A percentile compares a stretch with the other conserved stretches of the same genome.
Evolutionary conservation across 2,797 vertebrate genomes (phyloP).

Genomic region (Lithobates pipiens): DNA sequence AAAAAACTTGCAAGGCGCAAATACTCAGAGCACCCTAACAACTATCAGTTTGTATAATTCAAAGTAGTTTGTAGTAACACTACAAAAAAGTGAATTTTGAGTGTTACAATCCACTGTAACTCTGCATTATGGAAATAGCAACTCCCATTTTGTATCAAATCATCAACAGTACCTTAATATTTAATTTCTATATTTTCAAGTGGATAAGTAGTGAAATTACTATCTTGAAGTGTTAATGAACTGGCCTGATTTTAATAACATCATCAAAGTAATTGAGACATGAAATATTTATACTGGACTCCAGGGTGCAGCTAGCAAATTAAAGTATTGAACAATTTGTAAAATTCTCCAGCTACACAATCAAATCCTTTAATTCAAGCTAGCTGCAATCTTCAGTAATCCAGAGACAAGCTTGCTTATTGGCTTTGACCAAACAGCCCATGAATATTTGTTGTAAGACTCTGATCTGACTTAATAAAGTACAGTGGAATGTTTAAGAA

Average conservation of each 20-base stretch:
- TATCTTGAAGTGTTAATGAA: conserved; percentile 29
- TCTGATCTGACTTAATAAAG: conserved; percentile 46
- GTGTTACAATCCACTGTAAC: background rate
- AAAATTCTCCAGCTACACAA: conserved; percentile 13
- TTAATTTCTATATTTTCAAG: conserved; percentile 5
- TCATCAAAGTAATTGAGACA: conserved; percentile 26
- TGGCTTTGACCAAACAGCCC: conserved; percentile 35
- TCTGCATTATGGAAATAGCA: background rate
- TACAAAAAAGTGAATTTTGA: background rate
- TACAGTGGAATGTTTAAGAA: conserved; percentile 9
- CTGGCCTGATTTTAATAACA: conserved; percentile 34
- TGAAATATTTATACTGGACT: conserved; percentile 33
- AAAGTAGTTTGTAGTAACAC: background rate
- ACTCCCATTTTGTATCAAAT: background rate
- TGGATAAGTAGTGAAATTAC: conserved; percentile 8
- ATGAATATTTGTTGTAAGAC: conserved; percentile 30
- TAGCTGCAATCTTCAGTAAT: conserved; percentile 44
- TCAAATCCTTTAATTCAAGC: conserved; percentile 35
- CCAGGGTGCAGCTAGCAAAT: conserved; percentile 43
- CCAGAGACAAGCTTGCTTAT: conserved; percentile 22
- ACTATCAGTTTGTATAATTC: background rate
- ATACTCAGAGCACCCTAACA: background rate
- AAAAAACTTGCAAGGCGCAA: too few species aligned
- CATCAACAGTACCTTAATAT: background rate
- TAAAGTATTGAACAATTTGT: conserved; percentile 27